Conservation (phyloP, 2,113 vertebrate species). For the Corvus cornix region DNA sequence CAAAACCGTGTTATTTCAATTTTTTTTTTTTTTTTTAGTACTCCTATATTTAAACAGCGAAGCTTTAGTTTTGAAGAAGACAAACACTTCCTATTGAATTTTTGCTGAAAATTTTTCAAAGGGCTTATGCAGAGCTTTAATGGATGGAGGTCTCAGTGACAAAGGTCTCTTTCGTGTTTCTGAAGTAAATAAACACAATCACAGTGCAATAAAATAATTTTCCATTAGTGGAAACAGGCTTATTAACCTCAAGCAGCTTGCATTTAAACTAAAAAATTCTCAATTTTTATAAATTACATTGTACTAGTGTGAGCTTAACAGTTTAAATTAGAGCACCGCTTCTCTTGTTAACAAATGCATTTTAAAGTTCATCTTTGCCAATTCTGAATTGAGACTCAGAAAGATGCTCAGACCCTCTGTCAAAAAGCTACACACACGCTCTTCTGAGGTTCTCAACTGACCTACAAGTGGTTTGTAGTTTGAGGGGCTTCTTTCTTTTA, state of each 20-base stretch:
- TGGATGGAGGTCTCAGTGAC: not conserved
- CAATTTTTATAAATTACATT: not conserved
- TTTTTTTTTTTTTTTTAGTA: not conserved
- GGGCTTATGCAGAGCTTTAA: not conserved
- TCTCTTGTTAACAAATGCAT: not conserved
- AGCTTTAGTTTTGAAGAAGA: not conserved
- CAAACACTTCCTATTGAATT: not conserved
- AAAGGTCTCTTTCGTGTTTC: not conserved
- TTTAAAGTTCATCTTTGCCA: not conserved
- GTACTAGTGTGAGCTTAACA: not conserved
- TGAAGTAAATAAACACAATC: not conserved
- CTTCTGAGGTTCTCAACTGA: not conserved
- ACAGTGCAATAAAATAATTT: not conserved
- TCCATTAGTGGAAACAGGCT: not conserved
- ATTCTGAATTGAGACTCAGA: not conserved
- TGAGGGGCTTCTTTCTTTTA: fast-evolving
- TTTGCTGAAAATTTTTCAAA: not conserved
- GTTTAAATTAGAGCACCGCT: not conserved
- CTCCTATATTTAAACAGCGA: not conserved
- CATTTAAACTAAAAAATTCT: not conserved
- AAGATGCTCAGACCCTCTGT: not conserved
- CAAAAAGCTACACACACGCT: not conserved
- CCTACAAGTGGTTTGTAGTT: not conserved
- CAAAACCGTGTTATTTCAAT: not conserved
- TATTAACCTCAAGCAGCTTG: not conserved